phyloP scores from a whole-genome alignment of 2,888 invertebrate genomes.

The Neria commutata region DNA sequence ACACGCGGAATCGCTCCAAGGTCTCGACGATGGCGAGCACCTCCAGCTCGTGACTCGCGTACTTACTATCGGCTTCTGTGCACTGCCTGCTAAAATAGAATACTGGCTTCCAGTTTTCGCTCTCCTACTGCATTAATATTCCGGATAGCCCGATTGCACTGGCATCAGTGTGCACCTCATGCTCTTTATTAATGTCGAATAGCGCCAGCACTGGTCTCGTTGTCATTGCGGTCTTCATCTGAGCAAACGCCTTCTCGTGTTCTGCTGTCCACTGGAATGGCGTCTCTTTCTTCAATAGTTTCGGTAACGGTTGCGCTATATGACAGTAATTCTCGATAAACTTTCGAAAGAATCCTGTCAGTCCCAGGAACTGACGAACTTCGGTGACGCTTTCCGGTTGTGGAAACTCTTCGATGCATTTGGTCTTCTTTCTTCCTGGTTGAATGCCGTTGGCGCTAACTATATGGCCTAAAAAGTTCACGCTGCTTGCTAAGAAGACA shows the following conservation, averaged over 20 bases:
- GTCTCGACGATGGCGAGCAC: conserved; percentile 48
- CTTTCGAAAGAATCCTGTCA: conserved; percentile 46
- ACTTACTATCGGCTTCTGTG: conserved; percentile 46
- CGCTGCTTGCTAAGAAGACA: conserved; percentile 30
- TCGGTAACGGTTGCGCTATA: conserved; percentile 37
- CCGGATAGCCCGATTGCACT: conserved; percentile 45
- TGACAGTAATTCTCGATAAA: conserved; percentile 37
- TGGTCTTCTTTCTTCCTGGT: conserved; percentile 39
- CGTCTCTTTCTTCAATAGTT: conserved; percentile 20
- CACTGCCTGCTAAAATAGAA: conserved; percentile 47
- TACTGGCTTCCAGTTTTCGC: conserved; percentile 36
- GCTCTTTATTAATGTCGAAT: conserved; percentile 17
- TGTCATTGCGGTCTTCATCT: conserved; percentile 35
- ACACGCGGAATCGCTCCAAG: conserved; percentile 48
- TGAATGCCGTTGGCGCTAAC: conserved; percentile 37
- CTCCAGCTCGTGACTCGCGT: conserved; percentile 55
- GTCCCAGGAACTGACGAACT: conserved; percentile 43
- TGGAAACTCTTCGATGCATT: conserved; percentile 35
- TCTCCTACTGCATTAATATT: conserved; percentile 43
- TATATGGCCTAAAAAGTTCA: conserved; percentile 42
- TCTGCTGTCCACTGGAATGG: conserved; percentile 24
- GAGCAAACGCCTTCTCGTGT: conserved; percentile 17
- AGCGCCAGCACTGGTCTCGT: conserved; percentile 42
- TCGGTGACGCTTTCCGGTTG: conserved; percentile 36
- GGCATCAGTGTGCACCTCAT: conserved; percentile 50